phyloP scores from a whole-genome alignment of 2,113 vertebrate species.

The Corydoras sp. region DNA sequence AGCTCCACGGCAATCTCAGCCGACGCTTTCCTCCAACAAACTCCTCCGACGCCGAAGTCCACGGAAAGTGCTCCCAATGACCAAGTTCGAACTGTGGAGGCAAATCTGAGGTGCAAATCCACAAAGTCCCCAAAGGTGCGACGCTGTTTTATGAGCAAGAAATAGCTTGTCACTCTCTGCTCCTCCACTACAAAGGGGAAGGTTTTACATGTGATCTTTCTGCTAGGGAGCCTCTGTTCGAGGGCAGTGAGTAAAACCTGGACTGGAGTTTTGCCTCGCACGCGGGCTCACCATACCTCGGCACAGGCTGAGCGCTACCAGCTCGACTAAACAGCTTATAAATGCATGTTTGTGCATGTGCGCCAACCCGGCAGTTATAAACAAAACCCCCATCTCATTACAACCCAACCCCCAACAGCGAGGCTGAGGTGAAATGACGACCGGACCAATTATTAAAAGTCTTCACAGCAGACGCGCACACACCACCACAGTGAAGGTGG shows the following conservation, averaged over 20 bases:
- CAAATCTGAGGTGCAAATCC: constrained; percentile 55
- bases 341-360: constrained; percentile 6
- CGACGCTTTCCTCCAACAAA: constrained; percentile 61
- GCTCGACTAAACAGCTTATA: constrained; percentile 25
- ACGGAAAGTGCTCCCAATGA: constrained; percentile 38
- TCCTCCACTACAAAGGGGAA: constrained; percentile 82
- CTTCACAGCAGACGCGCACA: constrained; percentile 17
- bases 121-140: constrained; percentile 53
- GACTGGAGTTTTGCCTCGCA: constrained; percentile 64
- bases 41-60: constrained; percentile 63
- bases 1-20: constrained; percentile 60
- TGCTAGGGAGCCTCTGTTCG: constrained; percentile 75
- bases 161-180: constrained; percentile 78
- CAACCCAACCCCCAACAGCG: constrained; percentile 21
- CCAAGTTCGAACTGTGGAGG: constrained; percentile 54
- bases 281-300: constrained; percentile 6
- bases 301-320: constrained; percentile 22
- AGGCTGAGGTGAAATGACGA: constrained; percentile 23
- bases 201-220: constrained; percentile 86
- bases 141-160: constrained; percentile 67
- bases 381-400: constrained; percentile 15
- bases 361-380: constrained; percentile 8
- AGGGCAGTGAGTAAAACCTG: constrained; percentile 72
- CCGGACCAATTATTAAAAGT: constrained; percentile 40
- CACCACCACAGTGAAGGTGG: constrained; percentile 31